Evolutionary conservation across 2,113 vertebrate species (phyloP), one percentile per base, ranked within the genome.

Genomic region (Meles meles): DNA sequence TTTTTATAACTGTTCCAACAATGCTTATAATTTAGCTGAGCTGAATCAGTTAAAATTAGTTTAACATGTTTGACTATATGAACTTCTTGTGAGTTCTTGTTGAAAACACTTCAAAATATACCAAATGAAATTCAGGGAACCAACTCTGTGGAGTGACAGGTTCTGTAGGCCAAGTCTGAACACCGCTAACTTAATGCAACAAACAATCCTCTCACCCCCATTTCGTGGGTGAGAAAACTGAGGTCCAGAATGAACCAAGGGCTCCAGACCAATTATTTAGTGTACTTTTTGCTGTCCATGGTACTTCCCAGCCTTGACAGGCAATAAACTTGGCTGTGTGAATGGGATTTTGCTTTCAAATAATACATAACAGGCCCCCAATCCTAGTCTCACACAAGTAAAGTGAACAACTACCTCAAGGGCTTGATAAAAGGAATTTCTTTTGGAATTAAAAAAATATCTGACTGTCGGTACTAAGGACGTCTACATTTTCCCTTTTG

Each of bases 321-420:
- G 29, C 27, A 93, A 86, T 74, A 88, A 84, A 34, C 6, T 3
- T 61, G 82, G 52, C 76, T 80, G 8, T 72, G 3, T 80, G 49
- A 95, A 76, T 37, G 42, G 47, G 34, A 96, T 72, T 95, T 96
- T 84, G 20, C 42, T 71, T 80, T 86, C 93, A 94, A 63, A 71
- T 67, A 55, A 20, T 65, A 88, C 49, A 14, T 17, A 92, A 83
- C 15, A 89, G 74, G 25, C 9, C 31, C 4, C 7, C 67, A 82
- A 88, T 49, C 1, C n/a, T 37, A 91, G 18, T 49, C 17, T 80
- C 74, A 86, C 23, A 92, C 5, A 85, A 7, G 25, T 31, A 95
- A 94, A 87, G 9, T 71, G 10, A 67, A 79, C 49, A 85, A 63
- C 27, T 59, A 88, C 20, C 67, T 93, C 77, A 93, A 34, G 94